Evolutionary conservation across 2,113 vertebrate genomes (phyloP).

Genomic region (Corythornis cristatus): DNA sequence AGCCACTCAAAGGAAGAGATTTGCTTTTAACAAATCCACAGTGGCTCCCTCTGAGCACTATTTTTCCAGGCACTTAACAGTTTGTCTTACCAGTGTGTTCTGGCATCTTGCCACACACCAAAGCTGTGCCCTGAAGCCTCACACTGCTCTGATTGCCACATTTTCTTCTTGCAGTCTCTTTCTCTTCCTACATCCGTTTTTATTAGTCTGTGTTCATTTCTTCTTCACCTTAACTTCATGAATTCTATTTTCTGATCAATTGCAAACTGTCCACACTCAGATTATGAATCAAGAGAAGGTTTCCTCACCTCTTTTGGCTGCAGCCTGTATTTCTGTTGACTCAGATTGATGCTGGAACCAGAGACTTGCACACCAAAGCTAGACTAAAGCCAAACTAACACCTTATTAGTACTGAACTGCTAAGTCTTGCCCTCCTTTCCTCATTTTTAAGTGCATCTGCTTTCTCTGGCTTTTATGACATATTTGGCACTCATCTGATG

Average conservation of each 20-base stretch:
- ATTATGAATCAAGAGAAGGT: background rate
- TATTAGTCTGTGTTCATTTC: background rate
- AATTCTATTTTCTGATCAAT: background rate
- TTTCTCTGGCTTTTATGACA: background rate
- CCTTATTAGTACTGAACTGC: background rate
- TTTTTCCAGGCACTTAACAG: background rate
- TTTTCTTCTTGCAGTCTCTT: background rate
- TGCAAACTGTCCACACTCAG: background rate
- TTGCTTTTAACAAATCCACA: background rate
- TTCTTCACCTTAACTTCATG: background rate
- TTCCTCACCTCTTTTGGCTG: background rate
- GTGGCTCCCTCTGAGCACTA: background rate
- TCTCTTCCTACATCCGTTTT: background rate
- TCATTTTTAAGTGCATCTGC: background rate
- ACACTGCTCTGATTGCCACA: background rate
- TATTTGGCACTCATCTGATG: background rate
- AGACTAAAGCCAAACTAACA: background rate
- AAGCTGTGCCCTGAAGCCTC: background rate
- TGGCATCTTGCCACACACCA: background rate
- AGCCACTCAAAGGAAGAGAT: background rate
- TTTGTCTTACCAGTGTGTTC: background rate
- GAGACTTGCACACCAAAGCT: background rate
- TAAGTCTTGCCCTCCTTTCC: background rate
- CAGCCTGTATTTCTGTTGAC: background rate
- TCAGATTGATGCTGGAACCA: background rate